Conservation (phyloP, 2,113 vertebrate species). For the Aptenodytes forsteri region DNA sequence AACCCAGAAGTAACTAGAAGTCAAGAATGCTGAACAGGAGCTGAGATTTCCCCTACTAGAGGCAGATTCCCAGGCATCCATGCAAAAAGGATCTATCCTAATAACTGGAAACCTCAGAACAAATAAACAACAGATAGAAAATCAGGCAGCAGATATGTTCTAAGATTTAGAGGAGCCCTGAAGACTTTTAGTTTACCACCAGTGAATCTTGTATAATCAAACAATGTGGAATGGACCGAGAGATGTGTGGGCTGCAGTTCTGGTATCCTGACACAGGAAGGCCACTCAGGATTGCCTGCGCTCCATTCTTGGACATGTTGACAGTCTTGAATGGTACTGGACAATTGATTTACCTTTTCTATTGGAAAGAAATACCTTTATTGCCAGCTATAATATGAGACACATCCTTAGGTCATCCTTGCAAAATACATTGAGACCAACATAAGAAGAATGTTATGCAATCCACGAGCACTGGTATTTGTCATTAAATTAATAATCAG, state of each 20-base stretch:
- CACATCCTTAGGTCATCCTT: neutral
- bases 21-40: neutral
- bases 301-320: neutral
- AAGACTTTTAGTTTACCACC: neutral
- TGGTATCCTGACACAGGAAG: neutral
- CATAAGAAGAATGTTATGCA: neutral
- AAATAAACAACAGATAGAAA: neutral
- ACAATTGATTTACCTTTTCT: neutral
- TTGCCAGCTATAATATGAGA: neutral
- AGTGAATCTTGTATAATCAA: neutral
- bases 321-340: neutral
- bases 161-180: neutral
- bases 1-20: neutral
- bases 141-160: neutral
- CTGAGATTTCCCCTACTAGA: neutral
- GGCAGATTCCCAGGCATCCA: neutral
- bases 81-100: neutral
- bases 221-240: neutral
- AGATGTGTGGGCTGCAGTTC: neutral
- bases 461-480: rapidly evolving
- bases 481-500: neutral
- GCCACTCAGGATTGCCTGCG: neutral
- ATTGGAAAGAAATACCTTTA: neutral
- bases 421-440: neutral
- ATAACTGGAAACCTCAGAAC: neutral